Evolutionary conservation across 2,797 vertebrate genomes (phyloP).

Genomic region (Phaenicophaeus curvirostris): DNA sequence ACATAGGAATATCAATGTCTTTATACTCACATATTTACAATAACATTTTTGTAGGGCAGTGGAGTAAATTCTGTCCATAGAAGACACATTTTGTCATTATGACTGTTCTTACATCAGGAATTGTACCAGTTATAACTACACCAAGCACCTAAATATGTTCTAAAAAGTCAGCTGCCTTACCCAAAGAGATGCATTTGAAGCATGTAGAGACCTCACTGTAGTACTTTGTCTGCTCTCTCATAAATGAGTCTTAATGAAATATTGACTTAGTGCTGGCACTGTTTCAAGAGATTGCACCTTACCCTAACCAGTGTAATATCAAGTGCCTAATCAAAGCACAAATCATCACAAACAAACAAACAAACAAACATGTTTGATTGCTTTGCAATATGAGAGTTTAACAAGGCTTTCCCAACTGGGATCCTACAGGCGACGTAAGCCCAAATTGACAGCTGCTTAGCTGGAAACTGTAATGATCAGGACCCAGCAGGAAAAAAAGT

Average conservation of each 20-base stretch:
- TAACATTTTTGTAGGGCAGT: not conserved
- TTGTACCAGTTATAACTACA: not conserved
- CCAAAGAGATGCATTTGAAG: not conserved
- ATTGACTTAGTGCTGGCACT: slow-evolving; percentile 54
- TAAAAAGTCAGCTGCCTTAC: not conserved
- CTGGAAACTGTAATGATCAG: not conserved
- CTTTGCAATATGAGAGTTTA: not conserved
- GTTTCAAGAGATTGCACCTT: slow-evolving; percentile 52
- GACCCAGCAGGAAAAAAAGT: not conserved
- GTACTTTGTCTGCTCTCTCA: slow-evolving; percentile 7
- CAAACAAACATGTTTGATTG: slow-evolving; percentile 40
- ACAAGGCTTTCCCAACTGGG: slow-evolving; percentile 39
- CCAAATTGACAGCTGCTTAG: slow-evolving; percentile 7
- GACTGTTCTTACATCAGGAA: not conserved
- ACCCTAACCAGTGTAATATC: slow-evolving; percentile 32
- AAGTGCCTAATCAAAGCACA: slow-evolving; percentile 50
- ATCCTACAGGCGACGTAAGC: not conserved
- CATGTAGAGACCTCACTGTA: not conserved
- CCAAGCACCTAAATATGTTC: not conserved
- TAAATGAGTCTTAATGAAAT: slow-evolving; percentile 57
- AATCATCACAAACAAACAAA: slow-evolving; percentile 54
- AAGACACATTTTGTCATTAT: not conserved
- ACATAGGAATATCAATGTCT: not conserved
- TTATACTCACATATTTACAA: not conserved
- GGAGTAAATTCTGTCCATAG: not conserved